Base-by-base conservation (phyloP, 2,797 vertebrate species). In the Anguilla marmorata region DNA sequence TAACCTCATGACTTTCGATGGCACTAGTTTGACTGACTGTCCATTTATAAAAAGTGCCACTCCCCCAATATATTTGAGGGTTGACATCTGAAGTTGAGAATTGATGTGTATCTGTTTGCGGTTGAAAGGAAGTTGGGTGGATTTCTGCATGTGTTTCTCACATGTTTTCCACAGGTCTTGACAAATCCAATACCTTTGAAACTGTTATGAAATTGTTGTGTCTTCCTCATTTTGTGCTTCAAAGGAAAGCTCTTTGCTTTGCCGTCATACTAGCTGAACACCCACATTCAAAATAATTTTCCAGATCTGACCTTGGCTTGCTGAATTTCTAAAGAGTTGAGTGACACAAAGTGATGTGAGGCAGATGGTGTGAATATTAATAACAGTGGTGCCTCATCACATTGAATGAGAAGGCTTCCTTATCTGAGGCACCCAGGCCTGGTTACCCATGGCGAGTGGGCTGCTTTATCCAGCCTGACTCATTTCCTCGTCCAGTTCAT, bases 221-320 rank as follows among this genome's bases (percentile, higher is more conserved):
- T 82, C 21, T 82, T 50, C 79, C 79, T 82, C 16, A 24, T 50
- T 21, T 82, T 30, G 45, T 50, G 7, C 41, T 50, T 48, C 16
- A 5, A 16, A 7, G 16, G 6, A 24, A 82, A 82, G 45, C 7
- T 82, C 41, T 48, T 41, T 5, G 27, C 30, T n/a, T 11, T 24
- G 9, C 7, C 19, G 16, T 50, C 7, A 19, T 50, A 41, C 74
- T 45, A 41, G 16, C 16, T 19, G 74, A 9, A 2, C 16, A 24
- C 6, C 41, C 79, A 24, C 33, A 21, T 45, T 48, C 1, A 16
- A 50, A 41, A 41, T 45, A 21, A 3, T 82, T 82, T n/a, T 50
- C 16, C 41, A 21, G 24, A 90, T 92, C 89, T 87, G 48, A 60
- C 8, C 76, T 85, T 27, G 69, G 80, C 69, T n/a, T 80, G 33